Evolutionary conservation across 2,888 invertebrate genomes (phyloP), one percentile per base, ranked within the genome.

Genomic region (Notodonta ziczac): DNA sequence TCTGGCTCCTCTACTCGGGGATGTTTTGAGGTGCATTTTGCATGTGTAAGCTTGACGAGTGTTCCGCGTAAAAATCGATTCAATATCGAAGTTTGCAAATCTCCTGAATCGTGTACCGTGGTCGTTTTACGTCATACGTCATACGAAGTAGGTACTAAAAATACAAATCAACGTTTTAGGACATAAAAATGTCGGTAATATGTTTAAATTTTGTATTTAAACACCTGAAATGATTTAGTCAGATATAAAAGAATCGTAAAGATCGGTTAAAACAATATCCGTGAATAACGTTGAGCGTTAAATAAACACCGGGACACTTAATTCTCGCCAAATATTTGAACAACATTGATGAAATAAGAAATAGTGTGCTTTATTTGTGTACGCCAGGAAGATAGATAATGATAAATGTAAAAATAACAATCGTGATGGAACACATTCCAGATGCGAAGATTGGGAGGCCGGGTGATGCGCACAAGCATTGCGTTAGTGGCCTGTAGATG

Each of bases 1-100:
- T 96, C 58, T 96, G 96, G 95, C 87, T 96, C 51, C 93, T 96
- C 66, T 96, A 96, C 86, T 94, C 96, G 32, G 96, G 96, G 65
- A 77, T 96, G 83, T 93, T 92, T 82, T 93, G 90, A 92, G 91
- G 92, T 91, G 88, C 85, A 51, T 54, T 61, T 66, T 62, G 52
- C 24, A 50, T 65, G 24, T 67, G n/a, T 54, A 48, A 7, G 35
- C 10, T 39, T 62, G 13, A 32, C 42, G 32, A 62, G 12, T 60
- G 16, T 52, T 66, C 61, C 52, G 50, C 46, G 50, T 2, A 16
- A 10, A 10, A 10, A 10, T 9, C 9, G 10, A 10, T 50, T 16
- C 3, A 7, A 14, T 8, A 2, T 48, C 16, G 9, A 50, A 46
- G 46, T 57, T 56, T 60, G 7, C 14, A 9, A 6, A 46, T 16